phyloP scores from a whole-genome alignment of 1,140 invertebrate genomes.

The Trichomalopsis sarcophagae region DNA sequence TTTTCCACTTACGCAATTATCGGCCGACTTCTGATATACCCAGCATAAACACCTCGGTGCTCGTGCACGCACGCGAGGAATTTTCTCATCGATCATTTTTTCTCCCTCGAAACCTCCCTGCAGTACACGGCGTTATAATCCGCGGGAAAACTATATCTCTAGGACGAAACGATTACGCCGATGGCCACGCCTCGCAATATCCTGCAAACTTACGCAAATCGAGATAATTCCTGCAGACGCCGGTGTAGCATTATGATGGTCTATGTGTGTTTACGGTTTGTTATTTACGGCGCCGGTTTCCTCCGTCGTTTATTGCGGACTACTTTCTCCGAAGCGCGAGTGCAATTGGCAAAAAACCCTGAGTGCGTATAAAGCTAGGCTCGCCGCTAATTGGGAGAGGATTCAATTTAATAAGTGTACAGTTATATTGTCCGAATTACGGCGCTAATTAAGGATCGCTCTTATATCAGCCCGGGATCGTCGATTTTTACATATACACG shows the following conservation, averaged over 20 bases:
- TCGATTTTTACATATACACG: background rate
- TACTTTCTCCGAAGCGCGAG: background rate
- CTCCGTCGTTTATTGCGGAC: background rate
- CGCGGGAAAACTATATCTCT: background rate
- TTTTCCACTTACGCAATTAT: constrained; percentile 20
- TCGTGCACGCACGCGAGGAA: background rate
- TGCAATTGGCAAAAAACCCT: background rate
- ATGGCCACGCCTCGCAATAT: background rate
- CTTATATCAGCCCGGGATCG: background rate
- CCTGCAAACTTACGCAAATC: background rate
- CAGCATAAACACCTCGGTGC: background rate
- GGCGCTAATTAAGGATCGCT: background rate
- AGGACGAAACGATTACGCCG: background rate
- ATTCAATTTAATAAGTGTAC: background rate
- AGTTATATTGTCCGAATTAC: background rate
- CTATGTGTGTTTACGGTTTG: background rate
- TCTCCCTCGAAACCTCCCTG: background rate
- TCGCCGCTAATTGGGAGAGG: background rate
- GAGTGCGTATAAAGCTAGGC: background rate
- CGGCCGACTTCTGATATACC: background rate
- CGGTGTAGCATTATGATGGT: no score
- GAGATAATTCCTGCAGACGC: background rate
- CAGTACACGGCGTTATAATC: background rate
- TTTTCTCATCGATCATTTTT: background rate
- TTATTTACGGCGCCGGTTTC: background rate